phyloP scores from a whole-genome alignment of 2,888 invertebrate genomes.

The Seira sanloemensis region DNA sequence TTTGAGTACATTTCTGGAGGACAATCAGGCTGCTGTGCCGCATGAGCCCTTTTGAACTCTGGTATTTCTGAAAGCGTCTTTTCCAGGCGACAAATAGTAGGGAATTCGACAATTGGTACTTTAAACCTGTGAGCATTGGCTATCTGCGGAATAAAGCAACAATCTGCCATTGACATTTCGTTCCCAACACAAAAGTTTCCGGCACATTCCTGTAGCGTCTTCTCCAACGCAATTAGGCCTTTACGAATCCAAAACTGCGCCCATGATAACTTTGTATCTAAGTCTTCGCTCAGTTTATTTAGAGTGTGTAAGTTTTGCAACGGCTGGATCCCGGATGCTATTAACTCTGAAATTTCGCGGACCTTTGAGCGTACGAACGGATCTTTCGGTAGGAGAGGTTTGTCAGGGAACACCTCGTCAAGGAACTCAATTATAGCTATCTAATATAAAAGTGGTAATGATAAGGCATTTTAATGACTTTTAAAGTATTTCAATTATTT shows the following conservation, averaged over 20 bases:
- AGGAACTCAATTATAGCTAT: slow-evolving; percentile 95
- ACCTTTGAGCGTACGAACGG: slow-evolving; percentile 86
- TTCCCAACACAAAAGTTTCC: slow-evolving; percentile 96
- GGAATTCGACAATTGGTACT: slow-evolving; percentile 92
- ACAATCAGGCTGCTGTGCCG: slow-evolving; percentile 94
- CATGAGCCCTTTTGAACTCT: slow-evolving; percentile 93
- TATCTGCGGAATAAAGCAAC: slow-evolving; percentile 96
- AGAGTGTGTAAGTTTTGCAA: slow-evolving; percentile 94
- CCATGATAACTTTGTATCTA: slow-evolving; percentile 94
- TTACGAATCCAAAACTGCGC: slow-evolving; percentile 93
- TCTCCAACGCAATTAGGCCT: slow-evolving; percentile 93
- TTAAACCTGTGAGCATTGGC: slow-evolving; percentile 97
- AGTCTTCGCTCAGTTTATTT: slow-evolving; percentile 80
- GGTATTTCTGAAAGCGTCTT: slow-evolving; percentile 90
- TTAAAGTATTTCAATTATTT: background rate
- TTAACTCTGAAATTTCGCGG: slow-evolving; percentile 92
- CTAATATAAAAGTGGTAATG: slow-evolving; percentile 74
- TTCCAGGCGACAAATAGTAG: slow-evolving; percentile 91
- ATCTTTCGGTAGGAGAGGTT: slow-evolving; percentile 91
- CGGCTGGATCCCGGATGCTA: slow-evolving; percentile 96
- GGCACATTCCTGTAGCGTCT: slow-evolving; percentile 87
- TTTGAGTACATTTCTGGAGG: slow-evolving; percentile 77
- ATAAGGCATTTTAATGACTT: background rate
- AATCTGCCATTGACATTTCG: slow-evolving; percentile 94
- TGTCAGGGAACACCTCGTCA: slow-evolving; percentile 92